Conservation (phyloP, 2,797 vertebrate genomes). For the Limnodromus scolopaceus region DNA sequence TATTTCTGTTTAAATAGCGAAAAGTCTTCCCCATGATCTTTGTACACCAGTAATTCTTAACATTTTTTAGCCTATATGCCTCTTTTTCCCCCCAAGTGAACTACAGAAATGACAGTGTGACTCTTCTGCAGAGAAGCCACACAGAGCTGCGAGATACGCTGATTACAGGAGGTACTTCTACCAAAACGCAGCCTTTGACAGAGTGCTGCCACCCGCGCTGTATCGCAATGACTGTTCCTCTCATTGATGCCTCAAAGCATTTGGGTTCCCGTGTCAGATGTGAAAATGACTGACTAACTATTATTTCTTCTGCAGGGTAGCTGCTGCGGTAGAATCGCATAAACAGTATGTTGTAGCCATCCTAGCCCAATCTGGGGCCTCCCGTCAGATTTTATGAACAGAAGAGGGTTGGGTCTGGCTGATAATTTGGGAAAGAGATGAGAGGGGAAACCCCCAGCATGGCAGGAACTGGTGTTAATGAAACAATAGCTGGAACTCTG, state of each 20-base stretch:
- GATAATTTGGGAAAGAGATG: constrained; percentile 35
- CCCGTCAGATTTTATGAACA: background rate
- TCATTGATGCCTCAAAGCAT: background rate
- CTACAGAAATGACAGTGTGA: constrained; percentile 1
- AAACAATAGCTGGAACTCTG: constrained; percentile 66
- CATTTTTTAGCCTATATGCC: background rate
- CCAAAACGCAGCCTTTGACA: background rate
- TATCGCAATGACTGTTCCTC: background rate
- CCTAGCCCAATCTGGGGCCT: background rate
- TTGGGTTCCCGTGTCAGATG: background rate
- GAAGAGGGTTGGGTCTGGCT: background rate
- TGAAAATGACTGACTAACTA: background rate
- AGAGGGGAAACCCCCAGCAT: constrained; percentile 38
- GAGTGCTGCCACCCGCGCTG: accelerated
- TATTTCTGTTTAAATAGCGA: background rate
- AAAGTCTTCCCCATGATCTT: background rate
- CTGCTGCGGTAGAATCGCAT: background rate
- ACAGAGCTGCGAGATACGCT: accelerated
- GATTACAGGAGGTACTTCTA: background rate
- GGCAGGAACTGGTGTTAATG: background rate
- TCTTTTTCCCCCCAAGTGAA: background rate
- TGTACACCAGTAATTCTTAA: background rate
- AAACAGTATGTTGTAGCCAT: background rate
- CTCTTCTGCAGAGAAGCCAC: background rate
- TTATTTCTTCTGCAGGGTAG: background rate